Evolutionary conservation across 1,140 invertebrate genomes (phyloP).

Genomic region (Musca vetustissima): DNA sequence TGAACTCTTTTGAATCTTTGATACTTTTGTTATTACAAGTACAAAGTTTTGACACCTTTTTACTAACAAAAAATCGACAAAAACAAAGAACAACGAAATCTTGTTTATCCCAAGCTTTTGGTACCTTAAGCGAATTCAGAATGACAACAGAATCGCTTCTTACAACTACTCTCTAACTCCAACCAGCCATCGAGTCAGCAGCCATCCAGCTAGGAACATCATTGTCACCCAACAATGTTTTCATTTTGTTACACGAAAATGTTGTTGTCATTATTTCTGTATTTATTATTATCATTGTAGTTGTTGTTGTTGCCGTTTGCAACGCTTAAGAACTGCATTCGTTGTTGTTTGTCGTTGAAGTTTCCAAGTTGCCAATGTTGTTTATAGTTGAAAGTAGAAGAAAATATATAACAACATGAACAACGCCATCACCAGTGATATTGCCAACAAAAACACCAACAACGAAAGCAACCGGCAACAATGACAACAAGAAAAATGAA

Average conservation of each 20-base stretch:
- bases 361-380: constrained; percentile 17
- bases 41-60: constrained; percentile 23
- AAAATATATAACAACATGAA: not conserved
- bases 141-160: constrained; percentile 12
- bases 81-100: not conserved
- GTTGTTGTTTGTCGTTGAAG: no score
- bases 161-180: no score
- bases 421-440: not conserved
- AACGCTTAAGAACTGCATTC: no score
- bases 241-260: constrained; percentile 2
- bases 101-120: constrained; percentile 16
- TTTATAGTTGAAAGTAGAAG: not conserved
- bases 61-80: not conserved
- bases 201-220: not conserved
- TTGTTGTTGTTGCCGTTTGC: not conserved
- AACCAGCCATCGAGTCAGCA: no score
- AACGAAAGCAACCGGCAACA: not conserved
- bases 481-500: not conserved
- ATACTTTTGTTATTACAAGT: constrained; percentile 21
- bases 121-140: constrained; percentile 6
- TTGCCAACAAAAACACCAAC: not conserved
- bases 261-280: constrained; percentile 21
- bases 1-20: not conserved
- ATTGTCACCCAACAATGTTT: no score
- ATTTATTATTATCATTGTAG: constrained; percentile 12